A percentile compares a stretch with the other conserved stretches of the same genome.
Conservation (phyloP, 2,888 invertebrate species). For the Ormyrus rosae region DNA sequence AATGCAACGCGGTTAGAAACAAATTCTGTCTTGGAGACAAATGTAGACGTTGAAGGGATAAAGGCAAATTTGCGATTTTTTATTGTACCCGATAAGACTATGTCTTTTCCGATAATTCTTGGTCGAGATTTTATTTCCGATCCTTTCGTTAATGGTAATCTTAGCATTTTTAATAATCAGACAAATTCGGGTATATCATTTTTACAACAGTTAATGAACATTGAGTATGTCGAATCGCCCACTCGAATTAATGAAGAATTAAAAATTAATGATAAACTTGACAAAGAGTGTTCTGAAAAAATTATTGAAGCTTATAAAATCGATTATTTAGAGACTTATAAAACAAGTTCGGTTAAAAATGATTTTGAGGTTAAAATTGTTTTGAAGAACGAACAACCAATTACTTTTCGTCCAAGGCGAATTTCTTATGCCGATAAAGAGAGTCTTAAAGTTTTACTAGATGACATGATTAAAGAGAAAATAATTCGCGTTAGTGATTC, state of each 20-base stretch:
- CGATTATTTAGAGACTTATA: slow-evolving; percentile 1
- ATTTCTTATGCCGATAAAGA: slow-evolving; percentile 13
- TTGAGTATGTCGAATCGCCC: slow-evolving; percentile 2
- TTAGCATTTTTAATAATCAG: slow-evolving; percentile 4
- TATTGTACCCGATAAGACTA: slow-evolving; percentile 1
- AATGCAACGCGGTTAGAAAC: slow-evolving; percentile 3
- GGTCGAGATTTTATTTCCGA: slow-evolving; percentile 11
- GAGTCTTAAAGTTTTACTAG: slow-evolving; percentile 1
- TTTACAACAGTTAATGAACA: background rate
- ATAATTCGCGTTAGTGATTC: too few relatives aligned
- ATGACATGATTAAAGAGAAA: too few relatives aligned
- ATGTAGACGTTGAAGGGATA: slow-evolving; percentile 4
- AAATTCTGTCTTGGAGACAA: background rate
- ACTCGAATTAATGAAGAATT: slow-evolving; percentile 3
- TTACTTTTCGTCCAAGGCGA: background rate
- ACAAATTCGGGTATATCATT: background rate
- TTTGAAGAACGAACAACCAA: slow-evolving; percentile 4
- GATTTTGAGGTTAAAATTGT: slow-evolving; percentile 5
- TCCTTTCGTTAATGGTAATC: slow-evolving; percentile 6
- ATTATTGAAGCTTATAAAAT: background rate
- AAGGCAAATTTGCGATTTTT: slow-evolving; percentile 1
- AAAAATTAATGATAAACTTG: slow-evolving; percentile 5
- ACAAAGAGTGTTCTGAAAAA: background rate
- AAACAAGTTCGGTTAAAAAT: background rate
- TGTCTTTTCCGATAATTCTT: slow-evolving; percentile 15